phyloP scores from a whole-genome alignment of 2,113 vertebrate species.

The Tricholaema leucomelas region DNA sequence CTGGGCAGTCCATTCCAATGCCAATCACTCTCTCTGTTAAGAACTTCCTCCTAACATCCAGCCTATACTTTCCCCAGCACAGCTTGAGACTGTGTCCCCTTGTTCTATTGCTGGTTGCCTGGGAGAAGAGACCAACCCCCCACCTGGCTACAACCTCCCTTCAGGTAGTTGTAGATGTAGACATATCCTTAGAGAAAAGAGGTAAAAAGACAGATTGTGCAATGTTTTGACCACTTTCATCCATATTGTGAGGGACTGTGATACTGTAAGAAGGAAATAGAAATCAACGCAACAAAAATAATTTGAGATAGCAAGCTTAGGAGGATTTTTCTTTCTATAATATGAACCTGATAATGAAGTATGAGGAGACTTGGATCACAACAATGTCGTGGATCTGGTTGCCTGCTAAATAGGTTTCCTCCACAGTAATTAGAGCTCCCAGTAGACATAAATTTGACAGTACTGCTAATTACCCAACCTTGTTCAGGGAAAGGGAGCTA shows the following conservation, averaged over 20 bases:
- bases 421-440: background rate
- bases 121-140: no score
- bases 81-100: no score
- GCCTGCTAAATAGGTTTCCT: background rate
- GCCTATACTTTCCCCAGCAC: no score
- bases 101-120: no score
- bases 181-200: background rate
- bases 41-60: no score
- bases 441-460: constrained; percentile 26
- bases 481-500: constrained; percentile 25
- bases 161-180: no score
- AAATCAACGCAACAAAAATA: background rate
- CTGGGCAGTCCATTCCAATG: no score
- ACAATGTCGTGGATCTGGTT: background rate
- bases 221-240: background rate
- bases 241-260: accelerated
- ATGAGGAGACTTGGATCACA: constrained; percentile 8
- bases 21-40: no score
- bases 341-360: background rate
- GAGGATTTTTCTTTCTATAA: background rate
- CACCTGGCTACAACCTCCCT: no score
- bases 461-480: constrained; percentile 30
- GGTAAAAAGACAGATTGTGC: background rate
- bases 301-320: background rate
- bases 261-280: background rate